Percentiles rank a stretch among this genome's conserved stretches.
Evolutionary conservation across 53 echinoderm and acorn worm species (phyloP).

Genomic region (Zoroaster sp.): DNA sequence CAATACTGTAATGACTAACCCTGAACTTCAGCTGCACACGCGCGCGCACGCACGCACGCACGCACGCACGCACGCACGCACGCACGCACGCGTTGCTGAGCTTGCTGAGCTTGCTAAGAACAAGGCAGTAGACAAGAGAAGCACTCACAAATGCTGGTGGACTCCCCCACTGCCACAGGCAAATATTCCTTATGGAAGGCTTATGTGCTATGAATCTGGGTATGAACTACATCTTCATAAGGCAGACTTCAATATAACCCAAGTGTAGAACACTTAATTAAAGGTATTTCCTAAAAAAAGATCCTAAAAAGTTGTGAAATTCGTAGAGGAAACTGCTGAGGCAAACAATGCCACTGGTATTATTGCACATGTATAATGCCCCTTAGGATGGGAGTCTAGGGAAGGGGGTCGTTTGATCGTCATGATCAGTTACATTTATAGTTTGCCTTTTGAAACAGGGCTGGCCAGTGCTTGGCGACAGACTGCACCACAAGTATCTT

Average conservation of each 20-base stretch:
- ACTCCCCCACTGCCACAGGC: constrained; percentile 49
- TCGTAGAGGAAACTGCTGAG: no score
- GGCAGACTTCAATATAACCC: not conserved
- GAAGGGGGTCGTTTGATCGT: not conserved
- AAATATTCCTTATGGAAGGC: constrained; percentile 52
- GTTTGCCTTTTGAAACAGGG: constrained; percentile 22
- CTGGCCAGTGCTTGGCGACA: constrained; percentile 7
- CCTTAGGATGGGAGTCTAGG: no score
- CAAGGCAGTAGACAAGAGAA: constrained; percentile 47
- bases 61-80: no score
- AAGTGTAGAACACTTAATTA: no score
- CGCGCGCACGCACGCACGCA: no score
- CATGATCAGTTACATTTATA: not conserved
- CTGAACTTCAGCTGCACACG: no score
- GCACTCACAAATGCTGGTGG: constrained; percentile 59
- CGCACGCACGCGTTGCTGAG: no score
- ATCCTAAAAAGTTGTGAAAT: not conserved
- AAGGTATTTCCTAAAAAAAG: not conserved
- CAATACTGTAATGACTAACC: no score
- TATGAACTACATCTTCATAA: not conserved
- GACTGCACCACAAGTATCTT: constrained; percentile 55
- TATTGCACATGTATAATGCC: no score
- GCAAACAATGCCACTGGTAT: no score
- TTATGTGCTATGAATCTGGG: not conserved
- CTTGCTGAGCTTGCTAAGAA: constrained; percentile 29